phyloP scores from a whole-genome alignment of 2,888 invertebrate species.

The Seira ritae region DNA sequence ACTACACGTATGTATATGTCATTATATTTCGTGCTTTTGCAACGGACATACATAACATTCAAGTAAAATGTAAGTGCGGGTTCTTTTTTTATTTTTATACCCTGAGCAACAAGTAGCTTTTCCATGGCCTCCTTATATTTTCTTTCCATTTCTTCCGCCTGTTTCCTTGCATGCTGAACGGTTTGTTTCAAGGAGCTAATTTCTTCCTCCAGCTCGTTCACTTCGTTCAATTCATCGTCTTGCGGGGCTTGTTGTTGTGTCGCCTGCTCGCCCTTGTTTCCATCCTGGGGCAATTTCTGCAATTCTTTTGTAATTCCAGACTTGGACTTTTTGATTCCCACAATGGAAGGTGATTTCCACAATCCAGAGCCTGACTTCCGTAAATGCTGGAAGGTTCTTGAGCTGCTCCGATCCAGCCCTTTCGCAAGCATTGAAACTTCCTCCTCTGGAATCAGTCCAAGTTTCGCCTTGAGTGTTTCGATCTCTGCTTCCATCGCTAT shows the following conservation, averaged over 20 bases:
- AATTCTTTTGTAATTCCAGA: conserved; percentile 66
- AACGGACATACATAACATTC: no score
- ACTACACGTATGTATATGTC: no score
- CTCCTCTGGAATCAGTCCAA: conserved; percentile 70
- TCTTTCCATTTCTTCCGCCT: conserved; percentile 85
- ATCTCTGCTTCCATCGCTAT: conserved; percentile 72
- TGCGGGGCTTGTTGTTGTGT: conserved; percentile 75
- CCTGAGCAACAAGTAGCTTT: conserved; percentile 66
- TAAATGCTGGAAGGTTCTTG: conserved; percentile 64
- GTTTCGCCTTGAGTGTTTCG: conserved; percentile 69
- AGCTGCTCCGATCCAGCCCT: conserved; percentile 65
- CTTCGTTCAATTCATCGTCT: conserved; percentile 79
- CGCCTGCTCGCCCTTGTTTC: conserved; percentile 78
- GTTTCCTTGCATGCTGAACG: conserved; percentile 77
- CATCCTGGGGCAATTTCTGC: conserved; percentile 3
- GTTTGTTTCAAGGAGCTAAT: conserved; percentile 71
- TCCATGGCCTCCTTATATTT: conserved; percentile 79
- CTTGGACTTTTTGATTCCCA: conserved; percentile 71
- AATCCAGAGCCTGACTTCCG: conserved; percentile 71
- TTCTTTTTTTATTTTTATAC: conserved; percentile 29
- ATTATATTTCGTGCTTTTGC: no score
- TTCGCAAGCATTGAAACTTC: conserved; percentile 66
- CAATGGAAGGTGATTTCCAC: conserved; percentile 72
- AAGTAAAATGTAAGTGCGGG: no score
- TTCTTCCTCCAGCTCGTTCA: conserved; percentile 73